Evolutionary conservation across 2,888 invertebrate genomes (phyloP), one percentile per base, ranked within the genome.

Genomic region (Patella ulyssiponensis): DNA sequence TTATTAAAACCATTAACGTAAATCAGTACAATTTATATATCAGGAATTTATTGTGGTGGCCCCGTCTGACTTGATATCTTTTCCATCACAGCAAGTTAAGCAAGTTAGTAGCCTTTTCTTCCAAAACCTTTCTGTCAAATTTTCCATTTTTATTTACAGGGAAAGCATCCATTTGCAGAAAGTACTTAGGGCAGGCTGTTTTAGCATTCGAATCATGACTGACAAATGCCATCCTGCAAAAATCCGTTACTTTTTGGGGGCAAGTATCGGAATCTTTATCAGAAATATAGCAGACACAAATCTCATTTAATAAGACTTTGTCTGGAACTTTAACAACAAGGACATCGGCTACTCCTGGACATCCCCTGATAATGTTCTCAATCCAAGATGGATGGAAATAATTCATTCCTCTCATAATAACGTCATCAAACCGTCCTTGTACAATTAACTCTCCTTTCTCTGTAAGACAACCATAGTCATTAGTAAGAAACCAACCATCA

Each of bases 361-460:
- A 53, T 27, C 69, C 52, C 58, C 44, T 69, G 70, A 80, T 75
- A 12, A 74, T 58, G 1, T 58, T 17, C 53, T 80, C 80, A 54
- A 80, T 54, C 77, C 75, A 77, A 17, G 64, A 73, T n/a, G n/a
- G n/a, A n/a, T n/a, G n/a, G n/a, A n/a, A n/a, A n/a, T n/a, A n/a
- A n/a, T 1, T 77, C 77, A 51, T 80, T 53, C 76, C 80, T 17
- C 75, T 69, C 53, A 64, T 58, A 70, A 80, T 80, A 53, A 44
- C 73, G 33, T 77, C 77, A 0, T 20, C 53, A 15, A 44, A 52
- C 23, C 80, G 73, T 11, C 80, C 74, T 15, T 77, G 11, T 15
- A 80, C 73, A 23, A 71, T 77, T 23, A 80, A 71, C 2, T 71
- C 52, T 1, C 74, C 80, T 2, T 75, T 17, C 2, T 54, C 52